A percentile compares a stretch with the other conserved stretches of the same genome.
Conservation (phyloP, 2,113 vertebrate genomes). For the Porphyrio hochstetteri region DNA sequence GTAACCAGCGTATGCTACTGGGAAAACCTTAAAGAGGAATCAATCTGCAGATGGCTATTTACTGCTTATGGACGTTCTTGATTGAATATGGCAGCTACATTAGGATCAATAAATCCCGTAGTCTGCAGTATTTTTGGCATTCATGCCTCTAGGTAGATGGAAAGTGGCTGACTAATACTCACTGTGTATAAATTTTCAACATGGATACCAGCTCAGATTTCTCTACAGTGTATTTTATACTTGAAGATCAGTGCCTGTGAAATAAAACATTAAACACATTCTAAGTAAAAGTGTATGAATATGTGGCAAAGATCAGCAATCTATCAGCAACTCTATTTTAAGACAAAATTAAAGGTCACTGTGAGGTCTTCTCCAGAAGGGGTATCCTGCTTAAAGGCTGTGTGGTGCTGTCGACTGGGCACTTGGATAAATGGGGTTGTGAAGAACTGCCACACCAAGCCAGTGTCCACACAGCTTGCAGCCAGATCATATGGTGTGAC, state of each 20-base stretch:
- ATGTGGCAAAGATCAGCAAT: background rate
- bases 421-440: background rate
- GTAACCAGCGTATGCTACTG: background rate
- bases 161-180: background rate
- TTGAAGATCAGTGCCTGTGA: background rate
- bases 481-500: background rate
- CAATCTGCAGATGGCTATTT: background rate
- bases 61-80: background rate
- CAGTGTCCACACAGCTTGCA: background rate
- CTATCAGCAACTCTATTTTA: background rate
- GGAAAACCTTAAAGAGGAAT: background rate
- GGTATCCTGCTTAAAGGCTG: background rate
- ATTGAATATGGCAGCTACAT: background rate
- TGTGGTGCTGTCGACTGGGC: background rate
- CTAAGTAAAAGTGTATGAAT: background rate
- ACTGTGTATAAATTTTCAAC: background rate
- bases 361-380: fast-evolving
- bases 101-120: background rate
- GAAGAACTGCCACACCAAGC: background rate
- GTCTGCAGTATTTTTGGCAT: background rate
- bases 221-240: background rate
- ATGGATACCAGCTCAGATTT: background rate
- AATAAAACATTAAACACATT: background rate
- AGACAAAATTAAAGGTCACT: background rate
- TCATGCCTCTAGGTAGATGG: background rate